Conservation (phyloP, 2,888 invertebrate genomes). For the Gortyna flavago region DNA sequence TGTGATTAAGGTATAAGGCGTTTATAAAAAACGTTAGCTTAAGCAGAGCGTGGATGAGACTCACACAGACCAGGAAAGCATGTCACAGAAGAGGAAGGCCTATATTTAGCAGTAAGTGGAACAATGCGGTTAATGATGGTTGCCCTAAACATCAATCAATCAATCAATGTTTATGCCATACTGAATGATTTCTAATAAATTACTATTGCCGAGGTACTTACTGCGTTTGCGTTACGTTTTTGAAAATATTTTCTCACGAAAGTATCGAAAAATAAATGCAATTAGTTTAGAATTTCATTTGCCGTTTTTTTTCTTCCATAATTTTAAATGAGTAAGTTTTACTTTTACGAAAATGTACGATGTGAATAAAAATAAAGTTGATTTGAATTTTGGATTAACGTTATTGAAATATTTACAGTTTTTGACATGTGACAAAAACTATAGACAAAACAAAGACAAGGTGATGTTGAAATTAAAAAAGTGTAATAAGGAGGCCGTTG, state of each 20-base stretch:
- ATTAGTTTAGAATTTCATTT: slow-evolving; percentile 36
- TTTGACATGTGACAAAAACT: slow-evolving; percentile 36
- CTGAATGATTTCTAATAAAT: neutral
- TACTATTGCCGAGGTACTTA: slow-evolving; percentile 9
- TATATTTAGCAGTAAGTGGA: neutral
- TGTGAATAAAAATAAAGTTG: neutral
- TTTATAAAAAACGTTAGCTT: neutral
- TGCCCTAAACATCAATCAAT: too few species aligned
- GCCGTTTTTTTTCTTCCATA: slow-evolving; percentile 40
- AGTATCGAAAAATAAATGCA: neutral
- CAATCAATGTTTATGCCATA: neutral
- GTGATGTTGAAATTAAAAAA: slow-evolving; percentile 1
- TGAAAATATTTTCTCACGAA: neutral
- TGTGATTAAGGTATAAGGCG: neutral
- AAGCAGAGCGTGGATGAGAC: neutral
- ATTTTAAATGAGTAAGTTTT: slow-evolving; percentile 19
- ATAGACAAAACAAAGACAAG: slow-evolving; percentile 17
- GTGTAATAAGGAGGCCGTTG: neutral
- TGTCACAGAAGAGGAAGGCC: accelerated
- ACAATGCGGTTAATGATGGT: too few species aligned
- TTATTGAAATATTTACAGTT: slow-evolving; percentile 35
- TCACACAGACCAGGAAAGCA: neutral
- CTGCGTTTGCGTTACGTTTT: neutral
- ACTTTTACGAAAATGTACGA: slow-evolving; percentile 35
- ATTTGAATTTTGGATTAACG: slow-evolving; percentile 16